Percentiles rank a stretch among this genome's conserved stretches.
Conservation (phyloP, 2,888 invertebrate species). For the Osmoderma eremita region DNA sequence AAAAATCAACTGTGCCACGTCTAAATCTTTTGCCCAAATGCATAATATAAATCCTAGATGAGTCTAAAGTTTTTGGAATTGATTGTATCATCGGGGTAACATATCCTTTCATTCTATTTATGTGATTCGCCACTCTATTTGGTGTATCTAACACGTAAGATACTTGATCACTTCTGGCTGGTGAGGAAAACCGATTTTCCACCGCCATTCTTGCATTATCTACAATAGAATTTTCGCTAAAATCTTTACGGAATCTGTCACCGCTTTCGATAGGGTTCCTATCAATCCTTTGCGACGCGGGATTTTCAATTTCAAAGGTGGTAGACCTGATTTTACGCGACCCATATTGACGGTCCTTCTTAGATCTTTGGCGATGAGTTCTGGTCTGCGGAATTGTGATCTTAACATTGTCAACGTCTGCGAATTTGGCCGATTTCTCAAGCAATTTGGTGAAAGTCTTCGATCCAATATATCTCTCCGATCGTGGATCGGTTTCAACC, state of each 20-base stretch:
- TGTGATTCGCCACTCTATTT: conserved; percentile 54
- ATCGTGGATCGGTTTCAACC: conserved; percentile 28
- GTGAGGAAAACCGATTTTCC: no score
- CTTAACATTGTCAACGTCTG: conserved; percentile 17
- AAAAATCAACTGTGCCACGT: conserved; percentile 54
- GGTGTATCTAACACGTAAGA: conserved; percentile 57
- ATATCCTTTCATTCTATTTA: conserved; percentile 54
- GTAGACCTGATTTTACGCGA: conserved; percentile 20
- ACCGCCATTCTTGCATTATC: conserved; percentile 1
- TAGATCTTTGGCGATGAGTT: neutral
- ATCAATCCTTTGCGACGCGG: conserved; percentile 33
- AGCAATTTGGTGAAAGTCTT: conserved; percentile 18
- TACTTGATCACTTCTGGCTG: conserved; percentile 52
- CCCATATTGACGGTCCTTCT: neutral
- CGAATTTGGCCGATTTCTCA: conserved; percentile 30
- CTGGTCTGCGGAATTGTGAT: neutral
- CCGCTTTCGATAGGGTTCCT: conserved; percentile 12
- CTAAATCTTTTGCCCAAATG: conserved; percentile 58
- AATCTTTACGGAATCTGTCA: conserved; percentile 14
- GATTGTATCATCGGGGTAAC: conserved; percentile 55
- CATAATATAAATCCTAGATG: conserved; percentile 55
- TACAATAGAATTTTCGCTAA: conserved; percentile 5
- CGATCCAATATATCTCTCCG: conserved; percentile 6
- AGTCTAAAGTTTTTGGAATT: conserved; percentile 56
- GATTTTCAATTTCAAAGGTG: conserved; percentile 27